phyloP scores from a whole-genome alignment of 2,113 vertebrate species.

The Tylochromis polylepis region DNA sequence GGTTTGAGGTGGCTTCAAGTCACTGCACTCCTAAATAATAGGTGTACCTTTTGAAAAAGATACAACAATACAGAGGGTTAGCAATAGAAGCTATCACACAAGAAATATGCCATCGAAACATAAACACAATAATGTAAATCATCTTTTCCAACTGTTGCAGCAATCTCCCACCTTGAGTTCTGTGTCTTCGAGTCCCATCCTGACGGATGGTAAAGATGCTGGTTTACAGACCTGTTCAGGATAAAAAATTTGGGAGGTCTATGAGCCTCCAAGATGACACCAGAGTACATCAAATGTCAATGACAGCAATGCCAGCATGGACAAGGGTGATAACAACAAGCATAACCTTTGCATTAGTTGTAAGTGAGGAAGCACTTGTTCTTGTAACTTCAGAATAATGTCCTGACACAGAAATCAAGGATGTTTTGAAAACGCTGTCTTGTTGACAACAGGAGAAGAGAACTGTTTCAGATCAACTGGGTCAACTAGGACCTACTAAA shows the following conservation, averaged over 20 bases:
- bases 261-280: background rate
- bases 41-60: background rate
- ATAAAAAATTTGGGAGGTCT: background rate
- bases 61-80: background rate
- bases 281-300: background rate
- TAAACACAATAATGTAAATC: background rate
- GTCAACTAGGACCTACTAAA: background rate
- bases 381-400: conserved; percentile 9
- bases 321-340: background rate
- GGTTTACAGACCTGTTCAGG: background rate
- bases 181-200: background rate
- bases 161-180: background rate
- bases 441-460: background rate
- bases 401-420: background rate
- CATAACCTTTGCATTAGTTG: conserved; percentile 7
- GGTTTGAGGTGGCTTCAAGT: background rate
- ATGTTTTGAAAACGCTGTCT: background rate
- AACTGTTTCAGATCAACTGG: background rate
- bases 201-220: background rate
- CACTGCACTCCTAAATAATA: background rate
- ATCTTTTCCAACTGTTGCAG: background rate
- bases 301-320: background rate
- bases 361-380: conserved; percentile 71
- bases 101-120: background rate
- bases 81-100: background rate